These are phyloP conservation scores for Prolemur simus DNA, from an alignment of 2,113 vertebrate genomes.

Conservation along the genomic window DNA sequence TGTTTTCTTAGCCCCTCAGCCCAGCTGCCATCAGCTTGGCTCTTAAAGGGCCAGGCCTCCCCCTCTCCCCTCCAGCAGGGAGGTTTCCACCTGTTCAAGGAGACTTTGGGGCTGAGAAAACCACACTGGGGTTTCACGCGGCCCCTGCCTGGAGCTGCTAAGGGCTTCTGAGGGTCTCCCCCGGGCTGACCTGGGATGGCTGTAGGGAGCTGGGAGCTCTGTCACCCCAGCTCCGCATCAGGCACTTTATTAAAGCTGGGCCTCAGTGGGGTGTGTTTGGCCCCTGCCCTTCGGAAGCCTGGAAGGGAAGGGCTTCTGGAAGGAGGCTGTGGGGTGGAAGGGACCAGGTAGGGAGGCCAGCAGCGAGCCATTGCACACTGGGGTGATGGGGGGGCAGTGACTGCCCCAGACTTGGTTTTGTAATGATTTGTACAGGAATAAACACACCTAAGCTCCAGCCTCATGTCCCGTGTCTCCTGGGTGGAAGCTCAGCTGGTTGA, in stretches of 20 bases:
- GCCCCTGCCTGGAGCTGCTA: background rate
- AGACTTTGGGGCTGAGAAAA: background rate
- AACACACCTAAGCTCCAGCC: constrained; percentile 52
- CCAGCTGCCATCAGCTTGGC: constrained; percentile 50
- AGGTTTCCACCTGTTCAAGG: background rate
- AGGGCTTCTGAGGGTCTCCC: background rate
- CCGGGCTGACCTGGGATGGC: background rate
- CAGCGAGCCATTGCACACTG: constrained; percentile 44
- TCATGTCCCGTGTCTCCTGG: background rate
- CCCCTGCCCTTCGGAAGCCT: background rate
- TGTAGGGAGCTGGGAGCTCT: background rate
- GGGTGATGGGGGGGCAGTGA: background rate
- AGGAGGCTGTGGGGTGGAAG: background rate
- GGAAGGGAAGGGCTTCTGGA: constrained; percentile 33
- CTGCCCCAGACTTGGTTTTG: constrained; percentile 68
- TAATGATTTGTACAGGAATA: constrained; percentile 81
- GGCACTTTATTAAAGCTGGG: constrained; percentile 66
- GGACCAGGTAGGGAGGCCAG: background rate
- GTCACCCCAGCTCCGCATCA: background rate
- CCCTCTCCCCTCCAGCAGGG: constrained; percentile 6
- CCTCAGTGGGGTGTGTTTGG: background rate
- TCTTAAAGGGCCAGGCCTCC: constrained; percentile 27
- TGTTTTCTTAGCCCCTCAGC: background rate
- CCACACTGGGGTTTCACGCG: background rate
- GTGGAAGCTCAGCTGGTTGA: background rate